phyloP scores from a whole-genome alignment of 2,888 invertebrate species.

The Lampropteryx suffumata region DNA sequence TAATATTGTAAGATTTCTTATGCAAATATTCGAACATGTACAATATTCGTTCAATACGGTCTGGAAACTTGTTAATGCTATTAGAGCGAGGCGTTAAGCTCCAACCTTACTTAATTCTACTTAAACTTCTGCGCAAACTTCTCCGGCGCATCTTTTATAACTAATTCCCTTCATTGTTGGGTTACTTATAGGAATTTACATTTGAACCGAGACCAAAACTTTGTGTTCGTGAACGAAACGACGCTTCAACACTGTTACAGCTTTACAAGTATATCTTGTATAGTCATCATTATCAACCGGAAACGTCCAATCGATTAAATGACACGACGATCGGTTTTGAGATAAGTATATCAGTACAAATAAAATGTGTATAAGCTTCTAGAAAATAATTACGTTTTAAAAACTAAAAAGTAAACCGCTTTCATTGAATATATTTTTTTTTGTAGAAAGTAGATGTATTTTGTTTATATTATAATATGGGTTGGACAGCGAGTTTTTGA shows the following conservation, averaged over 20 bases:
- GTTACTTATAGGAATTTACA: constrained; percentile 23
- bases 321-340: too few species aligned
- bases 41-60: constrained; percentile 72
- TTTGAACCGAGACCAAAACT: constrained; percentile 16
- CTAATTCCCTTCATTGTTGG: constrained; percentile 33
- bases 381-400: too few species aligned
- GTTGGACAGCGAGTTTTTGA: too few species aligned
- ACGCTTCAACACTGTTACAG: not conserved
- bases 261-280: too few species aligned
- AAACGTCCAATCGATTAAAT: too few species aligned
- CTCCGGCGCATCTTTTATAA: constrained; percentile 45
- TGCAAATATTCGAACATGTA: constrained; percentile 27
- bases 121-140: constrained; percentile 46
- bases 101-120: constrained; percentile 78
- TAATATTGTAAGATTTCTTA: constrained; percentile 9
- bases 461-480: too few species aligned
- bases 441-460: too few species aligned
- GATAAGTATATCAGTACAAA: too few species aligned
- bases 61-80: constrained; percentile 81
- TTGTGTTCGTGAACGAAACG: constrained; percentile 6
- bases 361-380: too few species aligned
- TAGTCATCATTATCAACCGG: too few species aligned
- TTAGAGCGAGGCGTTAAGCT: constrained; percentile 78
- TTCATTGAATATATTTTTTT: too few species aligned
- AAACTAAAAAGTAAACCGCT: too few species aligned